phyloP scores from a whole-genome alignment of 2,797 vertebrate species.

The Brachyalestes nurse region DNA sequence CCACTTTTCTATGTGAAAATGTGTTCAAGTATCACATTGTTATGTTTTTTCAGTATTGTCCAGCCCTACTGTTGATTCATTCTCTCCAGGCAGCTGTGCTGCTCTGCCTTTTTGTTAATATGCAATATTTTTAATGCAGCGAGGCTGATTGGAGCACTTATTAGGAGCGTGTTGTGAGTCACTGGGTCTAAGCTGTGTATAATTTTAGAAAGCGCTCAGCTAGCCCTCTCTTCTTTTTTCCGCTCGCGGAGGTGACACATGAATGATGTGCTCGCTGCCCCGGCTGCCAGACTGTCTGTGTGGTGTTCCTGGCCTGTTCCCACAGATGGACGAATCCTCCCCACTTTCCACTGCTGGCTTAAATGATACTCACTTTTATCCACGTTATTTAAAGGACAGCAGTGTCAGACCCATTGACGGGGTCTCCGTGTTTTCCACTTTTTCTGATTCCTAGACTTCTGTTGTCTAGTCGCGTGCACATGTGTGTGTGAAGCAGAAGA shows the following conservation, averaged over 20 bases:
- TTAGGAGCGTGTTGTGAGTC: slow-evolving; percentile 39
- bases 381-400: background rate
- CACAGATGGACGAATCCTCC: background rate
- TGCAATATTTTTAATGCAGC: background rate
- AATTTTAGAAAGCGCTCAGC: slow-evolving; percentile 51
- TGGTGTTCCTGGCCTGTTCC: slow-evolving; percentile 6
- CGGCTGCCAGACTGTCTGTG: slow-evolving; percentile 35
- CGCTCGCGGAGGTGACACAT: slow-evolving; percentile 37
- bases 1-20: background rate
- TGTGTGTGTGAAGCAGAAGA: slow-evolving; percentile 1
- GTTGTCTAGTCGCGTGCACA: background rate
- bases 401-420: background rate
- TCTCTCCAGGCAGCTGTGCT: background rate
- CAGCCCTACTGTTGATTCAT: background rate
- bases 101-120: background rate
- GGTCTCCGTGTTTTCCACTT: background rate
- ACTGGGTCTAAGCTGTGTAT: slow-evolving; percentile 43
- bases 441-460: background rate
- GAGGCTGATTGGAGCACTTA: slow-evolving; percentile 21
- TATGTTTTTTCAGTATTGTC: background rate
- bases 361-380: background rate
- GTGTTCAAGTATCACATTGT: too few relatives aligned
- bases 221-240: slow-evolving; percentile 33
- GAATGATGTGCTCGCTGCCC: slow-evolving; percentile 44
- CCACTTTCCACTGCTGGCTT: background rate